Conservation (phyloP, 2,888 invertebrate species). For the Scotopteryx bipunctaria region DNA sequence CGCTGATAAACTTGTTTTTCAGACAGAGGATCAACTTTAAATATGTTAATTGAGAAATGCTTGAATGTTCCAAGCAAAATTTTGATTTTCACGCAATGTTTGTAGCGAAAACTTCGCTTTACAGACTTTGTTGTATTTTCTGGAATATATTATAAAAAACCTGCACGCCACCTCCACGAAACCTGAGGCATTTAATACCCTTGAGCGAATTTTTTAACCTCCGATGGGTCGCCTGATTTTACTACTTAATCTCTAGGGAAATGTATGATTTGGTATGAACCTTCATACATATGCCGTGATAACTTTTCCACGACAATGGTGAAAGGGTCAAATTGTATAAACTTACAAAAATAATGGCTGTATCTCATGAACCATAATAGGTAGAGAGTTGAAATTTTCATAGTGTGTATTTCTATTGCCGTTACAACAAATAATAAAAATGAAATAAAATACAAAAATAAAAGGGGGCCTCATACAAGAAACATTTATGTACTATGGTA, state of each 20-base stretch:
- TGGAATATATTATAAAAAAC: slow-evolving; percentile 1
- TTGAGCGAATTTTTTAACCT: slow-evolving; percentile 13
- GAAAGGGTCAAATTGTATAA: slow-evolving; percentile 24
- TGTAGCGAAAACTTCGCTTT: too few relatives aligned
- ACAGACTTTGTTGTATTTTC: slow-evolving; percentile 1
- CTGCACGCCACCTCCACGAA: slow-evolving; percentile 4
- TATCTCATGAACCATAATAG: slow-evolving; percentile 12
- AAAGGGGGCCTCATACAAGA: too few relatives aligned
- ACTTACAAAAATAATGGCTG: slow-evolving; percentile 23
- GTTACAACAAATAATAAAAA: too few relatives aligned
- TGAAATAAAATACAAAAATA: too few relatives aligned
- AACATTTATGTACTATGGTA: too few relatives aligned
- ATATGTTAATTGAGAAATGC: too few relatives aligned
- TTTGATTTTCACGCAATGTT: too few relatives aligned
- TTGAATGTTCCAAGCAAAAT: too few relatives aligned
- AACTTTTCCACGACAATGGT: slow-evolving; percentile 24
- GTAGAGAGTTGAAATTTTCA: too few relatives aligned
- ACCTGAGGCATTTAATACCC: slow-evolving; percentile 15
- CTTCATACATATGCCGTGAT: slow-evolving; percentile 26
- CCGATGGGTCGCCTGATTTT: slow-evolving; percentile 20
- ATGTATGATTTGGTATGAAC: slow-evolving; percentile 20
- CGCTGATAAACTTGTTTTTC: too few relatives aligned
- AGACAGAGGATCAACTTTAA: neutral
- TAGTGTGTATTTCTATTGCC: too few relatives aligned
- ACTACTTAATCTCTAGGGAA: slow-evolving; percentile 22